phyloP scores from a whole-genome alignment of 2,113 vertebrate genomes.

The Lipotes vexillifer region DNA sequence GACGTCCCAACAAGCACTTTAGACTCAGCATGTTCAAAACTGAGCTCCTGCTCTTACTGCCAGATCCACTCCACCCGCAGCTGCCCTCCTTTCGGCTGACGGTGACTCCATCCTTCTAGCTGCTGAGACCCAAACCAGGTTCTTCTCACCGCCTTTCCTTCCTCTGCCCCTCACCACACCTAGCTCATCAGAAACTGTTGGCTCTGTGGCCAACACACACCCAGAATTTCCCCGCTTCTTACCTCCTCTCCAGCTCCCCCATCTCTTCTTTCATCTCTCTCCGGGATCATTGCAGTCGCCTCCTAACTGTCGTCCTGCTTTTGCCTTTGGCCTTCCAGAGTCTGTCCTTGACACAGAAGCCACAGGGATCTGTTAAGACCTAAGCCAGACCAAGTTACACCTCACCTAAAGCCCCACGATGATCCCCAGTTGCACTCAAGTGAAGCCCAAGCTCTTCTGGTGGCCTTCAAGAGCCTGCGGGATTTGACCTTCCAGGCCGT shows the following conservation, averaged over 20 bases:
- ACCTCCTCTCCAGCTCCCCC: neutral
- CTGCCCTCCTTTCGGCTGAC: neutral
- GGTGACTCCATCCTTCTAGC: neutral
- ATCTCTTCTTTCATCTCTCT: neutral
- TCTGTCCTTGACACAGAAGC: neutral
- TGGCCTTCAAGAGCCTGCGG: too few relatives aligned
- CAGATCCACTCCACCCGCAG: fast-evolving
- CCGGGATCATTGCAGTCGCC: neutral
- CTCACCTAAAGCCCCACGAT: neutral
- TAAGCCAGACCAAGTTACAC: neutral
- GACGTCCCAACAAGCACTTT: neutral
- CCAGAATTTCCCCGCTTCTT: neutral
- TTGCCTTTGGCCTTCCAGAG: too few relatives aligned
- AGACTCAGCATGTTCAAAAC: neutral
- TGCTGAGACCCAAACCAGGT: neutral
- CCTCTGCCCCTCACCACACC: neutral
- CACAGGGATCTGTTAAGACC: neutral
- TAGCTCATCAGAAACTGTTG: neutral
- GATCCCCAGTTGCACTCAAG: neutral
- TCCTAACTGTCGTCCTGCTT: neutral
- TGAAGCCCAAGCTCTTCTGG: neutral
- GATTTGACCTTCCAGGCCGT: fast-evolving
- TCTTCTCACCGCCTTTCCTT: neutral
- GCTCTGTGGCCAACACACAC: neutral
- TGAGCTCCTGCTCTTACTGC: neutral